Percentiles rank a stretch among this genome's conserved stretches.
Conservation (phyloP, 37 sponge, comb jelly and placozoan genomes). For the Axinella damicornis region DNA sequence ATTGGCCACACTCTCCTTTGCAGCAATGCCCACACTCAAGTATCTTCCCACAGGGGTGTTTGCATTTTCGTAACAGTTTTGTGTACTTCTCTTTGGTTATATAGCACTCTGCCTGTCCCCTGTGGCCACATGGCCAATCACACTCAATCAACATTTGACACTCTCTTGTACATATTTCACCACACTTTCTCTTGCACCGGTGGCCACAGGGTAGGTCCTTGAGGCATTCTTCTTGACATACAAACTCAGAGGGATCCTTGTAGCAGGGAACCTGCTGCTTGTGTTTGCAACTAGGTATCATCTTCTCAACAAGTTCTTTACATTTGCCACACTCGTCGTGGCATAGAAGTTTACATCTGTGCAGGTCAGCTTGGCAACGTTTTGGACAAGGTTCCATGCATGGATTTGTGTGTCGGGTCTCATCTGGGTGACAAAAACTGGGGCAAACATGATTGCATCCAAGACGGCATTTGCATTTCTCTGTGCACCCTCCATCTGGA, state of each 20-base stretch:
- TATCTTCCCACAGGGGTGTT: neutral
- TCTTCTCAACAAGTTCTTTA: slow-evolving; percentile 9
- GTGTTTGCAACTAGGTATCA: slow-evolving; percentile 35
- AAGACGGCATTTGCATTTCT: slow-evolving; percentile 29
- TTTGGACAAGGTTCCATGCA: slow-evolving; percentile 27
- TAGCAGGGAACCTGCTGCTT: slow-evolving; percentile 27
- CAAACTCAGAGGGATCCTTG: slow-evolving; percentile 5
- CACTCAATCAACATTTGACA: neutral
- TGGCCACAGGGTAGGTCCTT: slow-evolving; percentile 17
- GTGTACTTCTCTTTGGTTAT: neutral
- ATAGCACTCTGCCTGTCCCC: neutral
- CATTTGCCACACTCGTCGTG: slow-evolving; percentile 19
- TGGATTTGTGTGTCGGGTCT: neutral
- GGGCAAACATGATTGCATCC: slow-evolving; percentile 43
- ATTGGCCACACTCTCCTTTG: slow-evolving; percentile 19
- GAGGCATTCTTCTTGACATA: slow-evolving; percentile 40
- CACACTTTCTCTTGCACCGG: slow-evolving; percentile 14
- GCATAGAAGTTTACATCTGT: slow-evolving; percentile 24
- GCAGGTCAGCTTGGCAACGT: neutral
- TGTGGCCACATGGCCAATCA: slow-evolving; percentile 9
- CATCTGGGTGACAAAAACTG: slow-evolving; percentile 36
- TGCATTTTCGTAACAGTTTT: neutral
- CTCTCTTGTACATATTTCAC: neutral
- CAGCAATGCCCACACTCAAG: slow-evolving; percentile 16
- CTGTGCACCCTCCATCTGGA: slow-evolving; percentile 43